These are phyloP conservation scores for Telenomus remus DNA, from an alignment of 1,140 invertebrate genomes.

Conservation along the genomic window DNA sequence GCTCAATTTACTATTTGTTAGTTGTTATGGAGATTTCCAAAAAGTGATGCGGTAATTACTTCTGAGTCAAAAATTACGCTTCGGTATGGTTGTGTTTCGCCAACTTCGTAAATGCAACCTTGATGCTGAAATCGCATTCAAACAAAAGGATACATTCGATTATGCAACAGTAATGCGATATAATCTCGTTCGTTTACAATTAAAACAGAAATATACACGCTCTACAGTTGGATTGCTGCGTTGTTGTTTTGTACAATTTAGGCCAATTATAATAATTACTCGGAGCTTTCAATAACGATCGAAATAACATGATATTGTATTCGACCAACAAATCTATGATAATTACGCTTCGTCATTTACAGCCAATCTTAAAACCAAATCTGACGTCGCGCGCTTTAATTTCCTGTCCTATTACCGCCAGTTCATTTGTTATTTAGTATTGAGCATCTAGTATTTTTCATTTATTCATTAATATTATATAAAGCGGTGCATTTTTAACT, in stretches of 20 bases:
- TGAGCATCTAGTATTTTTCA: conserved; percentile 62
- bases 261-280: conserved; percentile 49
- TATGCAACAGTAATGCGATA: conserved; percentile 21
- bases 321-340: conserved; percentile 46
- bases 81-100: too few relatives aligned
- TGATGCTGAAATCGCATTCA: too few relatives aligned
- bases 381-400: conserved; percentile 17
- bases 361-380: conserved; percentile 34
- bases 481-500: too few relatives aligned
- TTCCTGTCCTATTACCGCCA: conserved; percentile 11
- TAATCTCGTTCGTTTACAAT: conserved; percentile 28
- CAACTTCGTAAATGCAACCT: too few relatives aligned
- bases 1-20: too few relatives aligned
- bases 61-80: too few relatives aligned
- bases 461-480: conserved; percentile 32
- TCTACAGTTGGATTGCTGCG: conserved; percentile 53
- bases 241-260: conserved; percentile 40
- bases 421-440: conserved; percentile 34
- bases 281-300: conserved; percentile 42
- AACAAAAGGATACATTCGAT: background rate
- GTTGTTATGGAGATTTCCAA: too few relatives aligned
- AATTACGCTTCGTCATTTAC: conserved; percentile 42
- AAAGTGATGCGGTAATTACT: too few relatives aligned
- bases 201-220: conserved; percentile 32
- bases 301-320: conserved; percentile 41